Evolutionary conservation across 2,888 invertebrate species (phyloP), one percentile per base, ranked within the genome.

Genomic region (Amiota minor): DNA sequence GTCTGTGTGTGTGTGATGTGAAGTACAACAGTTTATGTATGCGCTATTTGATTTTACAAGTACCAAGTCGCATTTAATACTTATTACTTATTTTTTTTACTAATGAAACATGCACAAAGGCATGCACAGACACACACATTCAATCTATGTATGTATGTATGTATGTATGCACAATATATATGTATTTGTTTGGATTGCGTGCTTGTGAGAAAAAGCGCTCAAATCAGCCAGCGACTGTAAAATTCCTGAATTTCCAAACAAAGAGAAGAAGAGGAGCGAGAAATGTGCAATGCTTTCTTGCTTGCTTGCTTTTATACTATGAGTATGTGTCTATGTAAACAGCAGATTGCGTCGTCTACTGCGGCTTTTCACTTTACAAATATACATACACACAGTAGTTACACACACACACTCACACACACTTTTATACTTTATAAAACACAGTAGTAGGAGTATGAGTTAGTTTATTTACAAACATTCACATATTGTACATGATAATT

Each of bases 1-100:
- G 45, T 14, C 35, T 35, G 1, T 45, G 62, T n/a, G 62, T 45
- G 45, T 45, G 23, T 35, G 6, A 35, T 35, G 35, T 35, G 35
- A 35, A 18, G 50, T 12, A 53, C 67, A 68, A 46, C 50, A 53
- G 67, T 53, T 68, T 68, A 50, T 85, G 83, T 84, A 83, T 83
- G 83, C 83, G 84, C 85, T 83, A 83, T 83, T 83, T 83, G 85
- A 81, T 83, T 83, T 84, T 85, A 85, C 85, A 85, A 82, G 85
- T 35, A 35, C 35, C 35, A 8, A 81, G 84, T 80, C 83, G 80
- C 84, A 82, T 84, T 84, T 83, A 85, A 85, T 83, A 83, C 85
- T 84, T 83, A 85, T 82, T 83, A 83, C 85, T 76, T 83, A 84
- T 85, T 84, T 84, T 83, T 85, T 84, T 83, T 85, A 83, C 83